Evolutionary conservation across 2,113 vertebrate genomes (phyloP), one percentile per base, ranked within the genome.

Genomic region (Rynchops niger): DNA sequence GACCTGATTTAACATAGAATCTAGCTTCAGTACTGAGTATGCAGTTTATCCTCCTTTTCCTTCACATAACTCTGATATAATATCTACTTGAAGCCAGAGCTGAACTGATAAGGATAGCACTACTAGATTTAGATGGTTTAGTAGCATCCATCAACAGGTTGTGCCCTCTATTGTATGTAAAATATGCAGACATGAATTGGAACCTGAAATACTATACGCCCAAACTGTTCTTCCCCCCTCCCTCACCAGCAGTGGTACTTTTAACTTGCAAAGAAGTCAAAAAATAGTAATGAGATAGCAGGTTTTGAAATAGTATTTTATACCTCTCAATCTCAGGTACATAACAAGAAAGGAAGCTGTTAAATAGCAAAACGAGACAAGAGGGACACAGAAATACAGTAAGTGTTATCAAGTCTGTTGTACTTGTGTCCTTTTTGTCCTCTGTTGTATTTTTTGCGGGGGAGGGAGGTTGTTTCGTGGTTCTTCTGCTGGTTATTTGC

Each of bases 271-370:
- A 96, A 96, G 62, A 93, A 95, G 89, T 95, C 72, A 96, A 97
- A 92, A 96, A 89, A 45, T 88, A 96, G 97, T 88, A 92, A 93
- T 87, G 86, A 98, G 96, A 96, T 58, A 96, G 96, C 95, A 97
- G 76, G 96, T 97, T 98, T 98, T 98, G 97, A 97, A 98, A 96
- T 97, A 97, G 97, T 98, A 91, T 98, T 97, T 97, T 97, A 97
- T 98, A 97, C 96, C 97, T 98, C 97, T 97, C 97, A 96, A 98
- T 97, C 96, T 98, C 96, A 97, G 96, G 96, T 98, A 92, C 92
- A 96, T 97, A 97, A 97, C 93, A 91, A 85, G 63, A 97, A 97
- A 95, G 97, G 92, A 98, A 97, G 96, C 97, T 98, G 94, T 98
- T 97, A 98, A 97, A 95, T 98, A 98, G 97, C 95, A 98, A 98